Base-by-base conservation (phyloP, 2,797 vertebrate genomes). In the Clarias platycephalus region DNA sequence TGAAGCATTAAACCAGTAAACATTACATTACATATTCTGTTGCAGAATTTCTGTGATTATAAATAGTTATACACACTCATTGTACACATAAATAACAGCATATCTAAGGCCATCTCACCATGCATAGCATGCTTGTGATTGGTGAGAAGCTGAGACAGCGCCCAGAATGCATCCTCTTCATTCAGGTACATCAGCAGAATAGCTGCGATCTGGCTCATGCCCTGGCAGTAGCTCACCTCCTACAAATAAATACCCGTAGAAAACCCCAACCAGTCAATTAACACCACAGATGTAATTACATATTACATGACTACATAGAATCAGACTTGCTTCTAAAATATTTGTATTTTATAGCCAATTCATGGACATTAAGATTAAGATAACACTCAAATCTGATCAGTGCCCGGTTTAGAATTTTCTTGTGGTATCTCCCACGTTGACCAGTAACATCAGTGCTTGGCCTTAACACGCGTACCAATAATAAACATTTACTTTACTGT, bases 191-290 rank as follows among this genome's bases (percentile, higher is more conserved):
- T 96, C 83, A 96, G 94, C 71, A 96, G 93, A 91, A 97, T 92
- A 83, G 96, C 96, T 18, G 93, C 95, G 0, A 96, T 94, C 93
- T 97, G 95, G 91, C 95, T 97, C 94, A 96, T 96, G 60, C 96
- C 96, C 92, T 97, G 96, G 89, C 96, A 97, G 92, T 97, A 96
- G 89, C 96, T 96, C 88, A 97, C 96, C 91, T 98, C 97, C 96
- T 97, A 92, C 40, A 88, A 80, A 81, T 37, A 71, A 24, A 74
- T 20, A 76, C 0, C 9, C 28, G 16, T 49, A 76, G 26, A 31
- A 78, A 71, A 58, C 3, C 3, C 26, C 60, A 75, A 34, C 6
- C 49, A 57, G 9, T 49, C n/a, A 58, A 10, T 67, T 37, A 84
- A 49, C 18, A 84, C 55, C 26, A 34, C 49, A 74, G 10, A 57